These are phyloP conservation scores for Cistogaster globosa DNA, from an alignment of 2,888 invertebrate species.

Conservation along the genomic window DNA sequence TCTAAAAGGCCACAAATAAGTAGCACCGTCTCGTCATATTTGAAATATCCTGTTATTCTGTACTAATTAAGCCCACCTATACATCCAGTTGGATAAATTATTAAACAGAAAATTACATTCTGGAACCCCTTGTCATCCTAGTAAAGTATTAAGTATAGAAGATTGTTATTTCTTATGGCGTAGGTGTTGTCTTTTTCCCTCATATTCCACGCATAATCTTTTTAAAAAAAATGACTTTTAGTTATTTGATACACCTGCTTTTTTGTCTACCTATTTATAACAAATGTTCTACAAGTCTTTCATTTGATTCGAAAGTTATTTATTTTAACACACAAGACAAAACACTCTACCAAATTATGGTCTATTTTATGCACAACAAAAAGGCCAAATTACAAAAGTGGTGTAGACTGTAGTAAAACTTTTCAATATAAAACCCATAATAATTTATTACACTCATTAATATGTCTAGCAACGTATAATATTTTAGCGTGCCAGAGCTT, in stretches of 20 bases:
- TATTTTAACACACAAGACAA: slow-evolving; percentile 11
- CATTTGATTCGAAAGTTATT: slow-evolving; percentile 5
- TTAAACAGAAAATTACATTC: no score
- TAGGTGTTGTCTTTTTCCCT: no score
- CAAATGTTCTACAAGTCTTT: slow-evolving; percentile 20
- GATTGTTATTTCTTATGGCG: no score
- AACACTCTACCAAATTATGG: not conserved
- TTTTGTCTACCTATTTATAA: slow-evolving; percentile 15
- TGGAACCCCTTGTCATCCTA: no score
- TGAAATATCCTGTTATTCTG: no score
- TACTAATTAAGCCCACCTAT: no score
- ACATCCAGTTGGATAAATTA: no score
- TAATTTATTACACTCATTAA: slow-evolving; percentile 69
- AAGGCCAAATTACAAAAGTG: slow-evolving; percentile 8
- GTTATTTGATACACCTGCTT: slow-evolving; percentile 31
- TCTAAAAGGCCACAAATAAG: no score
- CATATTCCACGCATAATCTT: not conserved
- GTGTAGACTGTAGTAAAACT: slow-evolving; percentile 9
- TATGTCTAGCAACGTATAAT: slow-evolving; percentile 54
- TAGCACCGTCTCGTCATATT: no score
- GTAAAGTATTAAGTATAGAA: no score
- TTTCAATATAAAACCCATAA: slow-evolving; percentile 51
- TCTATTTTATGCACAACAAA: slow-evolving; percentile 3
- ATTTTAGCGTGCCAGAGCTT: not conserved
- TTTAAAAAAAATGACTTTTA: not conserved